Evolutionary conservation across 2,113 vertebrate genomes (phyloP).

Genomic region (Calyptomena viridis): DNA sequence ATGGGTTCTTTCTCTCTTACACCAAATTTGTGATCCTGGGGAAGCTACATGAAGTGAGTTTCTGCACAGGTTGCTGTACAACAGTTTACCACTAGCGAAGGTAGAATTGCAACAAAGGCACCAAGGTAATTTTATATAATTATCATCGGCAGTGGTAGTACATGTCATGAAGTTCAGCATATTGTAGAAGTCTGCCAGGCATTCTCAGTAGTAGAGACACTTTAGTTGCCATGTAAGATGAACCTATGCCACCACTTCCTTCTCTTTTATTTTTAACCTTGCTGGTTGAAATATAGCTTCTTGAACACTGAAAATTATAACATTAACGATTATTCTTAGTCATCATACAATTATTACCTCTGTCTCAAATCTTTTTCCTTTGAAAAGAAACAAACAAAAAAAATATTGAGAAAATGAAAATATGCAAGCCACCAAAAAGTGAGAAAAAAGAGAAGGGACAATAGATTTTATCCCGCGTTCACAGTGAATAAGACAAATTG

Average conservation of each 20-base stretch:
- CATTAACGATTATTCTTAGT: background rate
- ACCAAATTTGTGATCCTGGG: background rate
- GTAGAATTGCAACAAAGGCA: background rate
- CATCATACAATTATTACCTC: background rate
- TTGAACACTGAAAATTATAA: background rate
- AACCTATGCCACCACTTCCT: background rate
- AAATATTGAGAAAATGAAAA: background rate
- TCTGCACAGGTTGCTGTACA: background rate
- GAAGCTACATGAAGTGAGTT: background rate
- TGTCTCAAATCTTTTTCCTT: background rate
- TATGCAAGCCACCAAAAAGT: background rate
- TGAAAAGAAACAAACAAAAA: no score
- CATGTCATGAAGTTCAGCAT: background rate
- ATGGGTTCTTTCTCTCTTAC: background rate
- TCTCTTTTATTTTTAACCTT: background rate
- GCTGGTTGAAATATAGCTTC: background rate
- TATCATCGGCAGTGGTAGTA: background rate
- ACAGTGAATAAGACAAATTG: background rate
- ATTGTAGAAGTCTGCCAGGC: background rate
- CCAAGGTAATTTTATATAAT: background rate
- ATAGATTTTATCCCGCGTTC: background rate
- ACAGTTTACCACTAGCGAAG: background rate
- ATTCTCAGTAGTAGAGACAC: no score
- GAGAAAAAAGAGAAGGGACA: background rate
- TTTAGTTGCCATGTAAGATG: accelerated